phyloP scores from a whole-genome alignment of 2,113 vertebrate species.

The Nannobrachium achirus region DNA sequence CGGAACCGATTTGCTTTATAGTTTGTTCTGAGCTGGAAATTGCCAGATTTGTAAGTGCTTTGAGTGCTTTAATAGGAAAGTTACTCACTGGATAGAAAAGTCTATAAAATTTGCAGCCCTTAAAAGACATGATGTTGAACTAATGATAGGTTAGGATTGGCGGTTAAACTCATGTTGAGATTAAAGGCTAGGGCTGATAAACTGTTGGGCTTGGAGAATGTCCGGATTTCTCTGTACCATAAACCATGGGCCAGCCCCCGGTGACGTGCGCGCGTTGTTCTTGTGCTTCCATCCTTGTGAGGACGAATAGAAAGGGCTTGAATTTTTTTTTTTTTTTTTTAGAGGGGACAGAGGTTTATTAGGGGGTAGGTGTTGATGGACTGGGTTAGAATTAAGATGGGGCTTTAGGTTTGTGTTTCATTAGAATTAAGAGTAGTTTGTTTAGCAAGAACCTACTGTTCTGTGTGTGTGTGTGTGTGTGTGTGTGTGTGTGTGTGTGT shows the following conservation, averaged over 20 bases:
- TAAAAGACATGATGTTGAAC: slow-evolving; percentile 49
- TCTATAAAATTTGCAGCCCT: slow-evolving; percentile 45
- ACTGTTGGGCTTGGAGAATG: slow-evolving; percentile 7
- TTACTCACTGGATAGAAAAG: slow-evolving; percentile 28
- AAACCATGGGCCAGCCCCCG: neutral
- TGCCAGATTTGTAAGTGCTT: slow-evolving; percentile 31
- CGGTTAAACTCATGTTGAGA: slow-evolving; percentile 4
- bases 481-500: slow-evolving; percentile 12
- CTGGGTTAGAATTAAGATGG: slow-evolving; percentile 22
- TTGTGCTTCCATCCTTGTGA: slow-evolving; percentile 17
- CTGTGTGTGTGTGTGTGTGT: neutral
- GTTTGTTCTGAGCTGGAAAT: slow-evolving; percentile 15
- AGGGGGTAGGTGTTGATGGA: too few species aligned
- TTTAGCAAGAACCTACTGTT: too few species aligned
- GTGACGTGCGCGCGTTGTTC: slow-evolving; percentile 29
- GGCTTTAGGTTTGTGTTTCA: slow-evolving; percentile 27
- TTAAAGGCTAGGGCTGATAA: slow-evolving; percentile 29
- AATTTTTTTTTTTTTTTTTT: too few species aligned
- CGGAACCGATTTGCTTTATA: slow-evolving; percentile 21
- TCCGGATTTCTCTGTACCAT: slow-evolving; percentile 23
- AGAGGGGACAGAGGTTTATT: too few species aligned
- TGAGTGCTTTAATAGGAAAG: slow-evolving; percentile 51
- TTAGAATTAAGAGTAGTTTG: slow-evolving; percentile 22
- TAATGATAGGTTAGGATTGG: slow-evolving; percentile 39
- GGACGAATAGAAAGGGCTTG: slow-evolving; percentile 7